A percentile compares a stretch with the other conserved stretches of the same genome.
These are phyloP conservation scores for Pampus argenteus DNA, from an alignment of 2,797 vertebrate genomes.

Conservation along the genomic window DNA sequence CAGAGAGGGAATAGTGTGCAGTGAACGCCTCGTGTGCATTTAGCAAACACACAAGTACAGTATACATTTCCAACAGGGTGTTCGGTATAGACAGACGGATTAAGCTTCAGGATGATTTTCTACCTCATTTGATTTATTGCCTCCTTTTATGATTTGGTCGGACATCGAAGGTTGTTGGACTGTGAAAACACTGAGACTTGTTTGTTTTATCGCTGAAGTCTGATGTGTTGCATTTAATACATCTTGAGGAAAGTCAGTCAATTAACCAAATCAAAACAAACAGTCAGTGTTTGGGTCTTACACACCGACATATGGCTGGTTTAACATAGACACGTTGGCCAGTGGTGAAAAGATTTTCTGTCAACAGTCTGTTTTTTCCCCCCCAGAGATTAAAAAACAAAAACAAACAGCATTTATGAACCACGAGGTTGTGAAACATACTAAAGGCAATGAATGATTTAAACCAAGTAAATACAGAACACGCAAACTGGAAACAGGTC, in stretches of 20 bases:
- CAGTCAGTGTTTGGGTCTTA: not conserved
- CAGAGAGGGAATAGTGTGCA: slow-evolving; percentile 15
- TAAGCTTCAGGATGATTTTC: not conserved
- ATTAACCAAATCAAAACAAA: not conserved
- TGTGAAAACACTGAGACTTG: not conserved
- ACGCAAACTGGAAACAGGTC: not conserved
- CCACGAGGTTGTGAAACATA: not conserved
- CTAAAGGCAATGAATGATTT: not conserved
- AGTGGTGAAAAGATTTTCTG: slow-evolving; percentile 5
- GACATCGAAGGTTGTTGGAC: not conserved
- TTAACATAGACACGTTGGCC: not conserved
- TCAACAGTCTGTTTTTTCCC: not conserved
- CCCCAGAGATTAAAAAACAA: not conserved
- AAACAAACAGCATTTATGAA: not conserved
- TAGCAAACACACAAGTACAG: not conserved
- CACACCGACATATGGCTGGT: not conserved
- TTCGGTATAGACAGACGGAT: not conserved
- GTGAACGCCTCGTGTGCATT: slow-evolving; percentile 16
- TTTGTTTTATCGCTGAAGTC: too few species aligned
- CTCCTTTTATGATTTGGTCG: not conserved
- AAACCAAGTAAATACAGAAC: not conserved
- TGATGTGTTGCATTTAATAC: not conserved
- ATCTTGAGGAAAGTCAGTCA: not conserved
- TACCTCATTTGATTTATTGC: not conserved
- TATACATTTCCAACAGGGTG: not conserved